Evolutionary conservation across 2,113 vertebrate species (phyloP), one percentile per base, ranked within the genome.

Genomic region (Loxodonta africana): DNA sequence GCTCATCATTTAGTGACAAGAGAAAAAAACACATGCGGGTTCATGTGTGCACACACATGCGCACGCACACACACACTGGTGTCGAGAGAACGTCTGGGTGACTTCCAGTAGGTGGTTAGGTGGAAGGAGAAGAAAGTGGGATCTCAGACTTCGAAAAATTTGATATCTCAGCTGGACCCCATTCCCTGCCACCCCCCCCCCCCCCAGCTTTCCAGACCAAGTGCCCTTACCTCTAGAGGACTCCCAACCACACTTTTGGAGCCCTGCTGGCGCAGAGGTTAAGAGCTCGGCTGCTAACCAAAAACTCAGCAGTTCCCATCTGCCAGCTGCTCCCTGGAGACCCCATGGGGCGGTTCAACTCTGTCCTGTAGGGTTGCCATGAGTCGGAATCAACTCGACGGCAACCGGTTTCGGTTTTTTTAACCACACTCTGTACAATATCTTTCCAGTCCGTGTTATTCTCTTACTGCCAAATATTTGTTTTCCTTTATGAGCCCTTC

Each of bases 1-100:
- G 91, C 91, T 97, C 82, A 96, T 96, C 91, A 89, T 90, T 92
- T 94, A 25, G 65, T 94, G 96, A 97, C 83, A 96, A 95, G 93
- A 84, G 82, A 85, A 88, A 74, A 95, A 86, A 90, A 21, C 57
- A 37, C 14, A 9, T 18, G 37, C 51, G 28, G 10, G 48, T 48
- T 7, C 3, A 10, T 48, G 48, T 46, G 18, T n/a, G 14, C 53
- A 48, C 44, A 65, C 57, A 65, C n/a, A 53, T 62, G 69, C 57
- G 67, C 5, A 53, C 71, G 37, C 30, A 9, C 69, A 51, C 74
- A 77, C 21, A 44, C 8, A 6, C 20, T 77, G 26, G 33, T 69
- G 9, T 90, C 88, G 82, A 46, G 28, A 7, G 87, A 92, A 95
- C 20, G 51, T 90, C 88, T 91, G 48, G 69, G 69, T 18, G 60